Evolutionary conservation across 2,797 vertebrate species (phyloP).

Genomic region (Pygocentrus nattereri): DNA sequence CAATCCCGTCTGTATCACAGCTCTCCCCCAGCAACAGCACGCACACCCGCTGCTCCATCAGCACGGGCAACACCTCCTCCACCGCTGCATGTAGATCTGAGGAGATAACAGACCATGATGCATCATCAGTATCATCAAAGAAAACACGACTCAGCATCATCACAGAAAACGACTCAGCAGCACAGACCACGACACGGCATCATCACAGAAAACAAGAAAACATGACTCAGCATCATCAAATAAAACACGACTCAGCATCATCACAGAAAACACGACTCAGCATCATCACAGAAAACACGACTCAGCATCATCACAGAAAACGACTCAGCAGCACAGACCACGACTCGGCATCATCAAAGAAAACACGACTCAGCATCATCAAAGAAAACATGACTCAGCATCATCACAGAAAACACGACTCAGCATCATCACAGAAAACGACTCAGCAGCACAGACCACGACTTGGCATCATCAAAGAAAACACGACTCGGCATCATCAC

Average conservation of each 20-base stretch:
- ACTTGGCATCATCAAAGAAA: too few species aligned
- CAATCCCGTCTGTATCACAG: conserved; percentile 74
- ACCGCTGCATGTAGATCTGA: conserved; percentile 80
- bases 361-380: too few species aligned
- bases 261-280: neutral
- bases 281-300: neutral
- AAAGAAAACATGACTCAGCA: neutral
- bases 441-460: too few species aligned
- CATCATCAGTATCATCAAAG: too few species aligned
- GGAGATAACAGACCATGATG: neutral
- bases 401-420: neutral
- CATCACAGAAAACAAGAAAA: too few species aligned
- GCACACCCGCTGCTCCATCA: conserved; percentile 75
- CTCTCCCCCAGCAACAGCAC: conserved; percentile 79
- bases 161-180: neutral
- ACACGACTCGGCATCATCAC: too few species aligned
- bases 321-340: too few species aligned
- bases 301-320: too few species aligned
- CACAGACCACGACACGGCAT: too few species aligned
- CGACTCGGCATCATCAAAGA: neutral
- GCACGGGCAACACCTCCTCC: conserved; percentile 83
- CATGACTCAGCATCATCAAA: neutral
- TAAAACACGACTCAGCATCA: neutral
- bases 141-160: neutral
- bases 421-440: too few species aligned